Evolutionary conservation across 35 echinoderm and acorn worm genomes (phyloP).

Genomic region (Apostichopus californicus): DNA sequence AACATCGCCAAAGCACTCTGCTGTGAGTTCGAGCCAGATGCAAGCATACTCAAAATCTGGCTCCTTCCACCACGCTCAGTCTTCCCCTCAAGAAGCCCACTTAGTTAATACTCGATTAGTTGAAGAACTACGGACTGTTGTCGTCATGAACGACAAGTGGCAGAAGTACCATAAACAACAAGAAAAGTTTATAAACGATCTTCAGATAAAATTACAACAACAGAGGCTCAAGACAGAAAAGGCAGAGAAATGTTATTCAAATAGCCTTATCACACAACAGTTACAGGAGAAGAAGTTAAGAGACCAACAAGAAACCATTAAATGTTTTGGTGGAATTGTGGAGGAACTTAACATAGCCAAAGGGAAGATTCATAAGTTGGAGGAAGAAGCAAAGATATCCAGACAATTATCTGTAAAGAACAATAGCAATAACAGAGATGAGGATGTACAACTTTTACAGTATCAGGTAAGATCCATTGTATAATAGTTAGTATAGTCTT

Average conservation of each 20-base stretch:
- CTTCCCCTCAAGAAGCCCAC: background rate
- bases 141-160: constrained; percentile 52
- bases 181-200: background rate
- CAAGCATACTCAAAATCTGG: constrained; percentile 34
- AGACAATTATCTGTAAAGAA: background rate
- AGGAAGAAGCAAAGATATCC: background rate
- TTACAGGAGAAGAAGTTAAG: constrained; percentile 19
- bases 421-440: background rate
- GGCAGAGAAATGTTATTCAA: constrained; percentile 25
- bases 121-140: constrained; percentile 27
- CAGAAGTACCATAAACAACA: constrained; percentile 39
- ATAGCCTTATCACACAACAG: background rate
- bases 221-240: background rate
- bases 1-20: background rate
- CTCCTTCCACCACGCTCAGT: background rate
- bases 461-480: constrained; percentile 13
- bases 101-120: constrained; percentile 25
- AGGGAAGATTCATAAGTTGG: background rate
- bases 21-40: constrained; percentile 25
- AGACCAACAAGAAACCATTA: background rate
- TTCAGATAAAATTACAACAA: background rate
- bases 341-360: background rate
- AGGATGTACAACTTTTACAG: constrained; percentile 8
- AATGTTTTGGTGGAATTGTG: constrained; percentile 4
- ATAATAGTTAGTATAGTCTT: no score